Conservation (phyloP, 2,888 invertebrate genomes). For the Eupithecia pulchellata region DNA sequence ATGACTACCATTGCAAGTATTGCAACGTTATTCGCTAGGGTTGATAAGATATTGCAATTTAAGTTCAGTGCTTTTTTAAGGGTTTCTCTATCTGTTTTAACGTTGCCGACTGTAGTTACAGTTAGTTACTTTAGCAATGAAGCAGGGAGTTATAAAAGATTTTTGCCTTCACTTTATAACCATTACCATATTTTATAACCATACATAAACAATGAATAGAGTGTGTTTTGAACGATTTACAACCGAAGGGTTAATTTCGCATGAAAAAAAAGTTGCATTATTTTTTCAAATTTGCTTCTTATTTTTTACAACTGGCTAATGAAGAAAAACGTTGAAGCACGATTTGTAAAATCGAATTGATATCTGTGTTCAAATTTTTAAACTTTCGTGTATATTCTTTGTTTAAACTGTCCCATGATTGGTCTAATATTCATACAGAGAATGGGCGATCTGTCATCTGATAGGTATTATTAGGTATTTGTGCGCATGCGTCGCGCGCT, state of each 20-base stretch:
- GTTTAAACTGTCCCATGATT: neutral
- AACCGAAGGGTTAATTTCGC: neutral
- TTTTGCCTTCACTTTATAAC: neutral
- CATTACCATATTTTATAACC: neutral
- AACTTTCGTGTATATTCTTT: neutral
- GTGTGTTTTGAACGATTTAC: neutral
- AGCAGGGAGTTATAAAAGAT: neutral
- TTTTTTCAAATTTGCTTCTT: too few species aligned
- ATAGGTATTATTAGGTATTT: conserved; percentile 59
- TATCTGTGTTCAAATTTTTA: neutral
- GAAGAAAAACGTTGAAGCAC: neutral
- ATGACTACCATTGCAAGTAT: conserved; percentile 35
- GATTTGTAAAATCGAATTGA: neutral
- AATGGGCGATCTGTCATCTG: conserved; percentile 34
- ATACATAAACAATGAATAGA: neutral
- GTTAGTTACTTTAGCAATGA: neutral
- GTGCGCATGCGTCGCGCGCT: conserved; percentile 62
- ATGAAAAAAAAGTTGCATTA: neutral
- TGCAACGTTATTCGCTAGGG: conserved; percentile 23
- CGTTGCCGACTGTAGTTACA: conserved; percentile 8
- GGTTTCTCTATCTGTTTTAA: neutral
- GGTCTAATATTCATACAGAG: conserved; percentile 15
- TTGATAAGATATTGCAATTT: conserved; percentile 22
- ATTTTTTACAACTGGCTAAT: neutral
- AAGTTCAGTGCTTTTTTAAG: conserved; percentile 5